These are phyloP conservation scores for Chiloscyllium plagiosum DNA, from an alignment of 2,113 vertebrate genomes.

Conservation along the genomic window DNA sequence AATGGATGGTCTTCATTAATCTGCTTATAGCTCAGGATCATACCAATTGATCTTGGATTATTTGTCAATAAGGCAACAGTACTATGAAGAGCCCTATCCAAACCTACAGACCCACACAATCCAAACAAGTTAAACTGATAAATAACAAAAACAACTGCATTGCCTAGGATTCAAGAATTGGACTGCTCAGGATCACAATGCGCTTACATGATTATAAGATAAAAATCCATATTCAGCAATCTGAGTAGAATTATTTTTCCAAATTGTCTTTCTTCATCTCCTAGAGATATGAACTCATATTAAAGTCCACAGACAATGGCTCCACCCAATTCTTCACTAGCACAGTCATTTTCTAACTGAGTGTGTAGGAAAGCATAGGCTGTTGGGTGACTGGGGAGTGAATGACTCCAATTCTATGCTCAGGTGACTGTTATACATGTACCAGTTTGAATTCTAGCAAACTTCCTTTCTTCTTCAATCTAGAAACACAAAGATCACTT, in stretches of 20 bases:
- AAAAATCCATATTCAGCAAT: not conserved
- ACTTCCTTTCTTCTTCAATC: not conserved
- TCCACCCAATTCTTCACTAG: not conserved
- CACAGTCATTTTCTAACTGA: not conserved
- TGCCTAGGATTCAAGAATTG: not conserved
- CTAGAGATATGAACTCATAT: not conserved
- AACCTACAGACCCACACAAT: not conserved
- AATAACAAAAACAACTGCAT: not conserved
- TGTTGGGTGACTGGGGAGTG: too few relatives aligned
- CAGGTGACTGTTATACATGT: not conserved
- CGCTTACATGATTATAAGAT: too few relatives aligned
- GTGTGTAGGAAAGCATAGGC: too few relatives aligned
- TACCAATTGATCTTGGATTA: not conserved
- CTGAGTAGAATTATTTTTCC: not conserved
- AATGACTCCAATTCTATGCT: not conserved
- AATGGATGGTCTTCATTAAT: not conserved
- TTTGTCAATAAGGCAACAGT: not conserved
- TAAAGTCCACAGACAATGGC: not conserved
- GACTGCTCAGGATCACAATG: not conserved
- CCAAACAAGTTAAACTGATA: not conserved
- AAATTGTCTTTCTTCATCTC: not conserved
- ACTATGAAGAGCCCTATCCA: not conserved
- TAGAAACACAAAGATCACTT: not conserved
- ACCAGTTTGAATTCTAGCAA: too few relatives aligned
- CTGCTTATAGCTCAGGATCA: not conserved